phyloP scores from a whole-genome alignment of 2,113 vertebrate species.

The Macquaria ambigua region DNA sequence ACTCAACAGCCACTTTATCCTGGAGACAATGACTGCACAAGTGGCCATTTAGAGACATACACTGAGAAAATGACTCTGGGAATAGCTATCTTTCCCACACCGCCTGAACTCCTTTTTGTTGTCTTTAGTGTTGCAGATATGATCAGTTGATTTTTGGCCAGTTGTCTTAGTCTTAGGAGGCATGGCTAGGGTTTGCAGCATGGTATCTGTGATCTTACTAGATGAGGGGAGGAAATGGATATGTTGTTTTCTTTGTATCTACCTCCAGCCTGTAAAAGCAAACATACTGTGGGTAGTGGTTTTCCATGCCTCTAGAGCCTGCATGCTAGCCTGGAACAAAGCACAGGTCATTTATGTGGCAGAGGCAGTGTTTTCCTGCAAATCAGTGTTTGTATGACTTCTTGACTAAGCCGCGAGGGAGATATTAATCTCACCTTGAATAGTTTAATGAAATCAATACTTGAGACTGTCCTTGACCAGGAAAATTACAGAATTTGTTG shows the following conservation, averaged over 20 bases:
- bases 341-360: conserved; percentile 25
- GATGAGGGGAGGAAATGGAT: conserved; percentile 69
- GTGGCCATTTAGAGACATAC: conserved; percentile 41
- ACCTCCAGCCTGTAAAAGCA: conserved; percentile 64
- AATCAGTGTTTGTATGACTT: conserved; percentile 50
- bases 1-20: conserved; percentile 42
- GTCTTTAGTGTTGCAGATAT: conserved; percentile 72
- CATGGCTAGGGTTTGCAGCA: conserved; percentile 38
- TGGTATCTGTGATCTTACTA: conserved; percentile 55
- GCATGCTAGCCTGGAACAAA: conserved; percentile 34
- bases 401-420: not conserved
- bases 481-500: conserved; percentile 1
- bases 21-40: conserved; percentile 17
- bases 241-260: conserved; percentile 71
- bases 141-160: conserved; percentile 62
- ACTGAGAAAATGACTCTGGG: conserved; percentile 48
- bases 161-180: conserved; percentile 65
- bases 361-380: conserved; percentile 15
- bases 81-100: conserved; percentile 68
- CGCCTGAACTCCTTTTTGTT: conserved; percentile 63
- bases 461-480: not conserved
- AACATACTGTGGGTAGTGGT: conserved; percentile 48
- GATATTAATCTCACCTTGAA: conserved; percentile 31
- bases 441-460: conserved; percentile 21
- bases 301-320: conserved; percentile 35